phyloP scores from a whole-genome alignment of 2,888 invertebrate genomes.

The Cantharis rufa region DNA sequence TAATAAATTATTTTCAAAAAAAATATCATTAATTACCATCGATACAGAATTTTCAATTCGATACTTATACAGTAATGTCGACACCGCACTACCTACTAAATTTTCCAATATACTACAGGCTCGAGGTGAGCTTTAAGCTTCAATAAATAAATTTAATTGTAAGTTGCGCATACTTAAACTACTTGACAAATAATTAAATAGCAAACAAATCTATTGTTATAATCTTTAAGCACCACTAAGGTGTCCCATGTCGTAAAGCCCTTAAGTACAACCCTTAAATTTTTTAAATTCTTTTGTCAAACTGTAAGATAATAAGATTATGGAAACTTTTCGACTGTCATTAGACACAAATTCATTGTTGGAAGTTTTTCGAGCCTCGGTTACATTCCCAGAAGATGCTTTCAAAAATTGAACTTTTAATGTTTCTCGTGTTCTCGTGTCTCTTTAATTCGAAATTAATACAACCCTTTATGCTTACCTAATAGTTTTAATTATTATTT shows the following conservation, averaged over 20 bases:
- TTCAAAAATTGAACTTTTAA: background rate
- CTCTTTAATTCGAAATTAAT: background rate
- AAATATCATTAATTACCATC: background rate
- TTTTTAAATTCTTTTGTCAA: background rate
- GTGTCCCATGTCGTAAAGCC: background rate
- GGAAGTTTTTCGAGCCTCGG: background rate
- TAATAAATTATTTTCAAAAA: constrained; percentile 31
- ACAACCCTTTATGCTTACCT: background rate
- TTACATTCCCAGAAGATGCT: background rate
- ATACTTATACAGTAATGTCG: background rate
- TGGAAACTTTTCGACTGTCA: background rate
- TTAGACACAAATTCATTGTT: background rate
- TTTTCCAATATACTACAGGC: background rate
- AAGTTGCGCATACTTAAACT: background rate
- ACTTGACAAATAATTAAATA: background rate
- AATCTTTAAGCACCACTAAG: background rate
- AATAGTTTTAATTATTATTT: background rate
- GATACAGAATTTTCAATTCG: background rate
- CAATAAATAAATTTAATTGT: background rate
- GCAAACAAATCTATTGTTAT: background rate
- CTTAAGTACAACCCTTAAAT: background rate
- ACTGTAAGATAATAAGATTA: background rate
- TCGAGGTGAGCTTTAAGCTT: background rate
- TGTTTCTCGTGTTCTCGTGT: no score
- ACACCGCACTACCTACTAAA: background rate